Evolutionary conservation across 2,888 invertebrate genomes (phyloP).

Genomic region (Dioctria linearis): DNA sequence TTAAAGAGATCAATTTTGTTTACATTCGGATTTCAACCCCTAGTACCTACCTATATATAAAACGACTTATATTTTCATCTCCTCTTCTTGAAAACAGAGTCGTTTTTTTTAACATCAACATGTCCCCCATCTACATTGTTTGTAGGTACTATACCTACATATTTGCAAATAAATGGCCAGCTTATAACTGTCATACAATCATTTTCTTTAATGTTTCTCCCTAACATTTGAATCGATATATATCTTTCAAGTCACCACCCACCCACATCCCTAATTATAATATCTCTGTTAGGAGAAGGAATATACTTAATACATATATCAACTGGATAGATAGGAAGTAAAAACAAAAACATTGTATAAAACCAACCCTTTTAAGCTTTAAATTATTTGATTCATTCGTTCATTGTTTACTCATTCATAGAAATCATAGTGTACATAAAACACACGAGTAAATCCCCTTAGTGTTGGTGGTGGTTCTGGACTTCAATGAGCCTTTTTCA

Average conservation of each 20-base stretch:
- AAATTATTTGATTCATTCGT: constrained; percentile 14
- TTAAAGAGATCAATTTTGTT: constrained; percentile 14
- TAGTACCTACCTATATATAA: not conserved
- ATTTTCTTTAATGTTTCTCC: constrained; percentile 1
- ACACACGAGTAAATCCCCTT: not conserved
- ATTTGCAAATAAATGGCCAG: constrained; percentile 37
- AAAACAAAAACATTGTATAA: constrained; percentile 31
- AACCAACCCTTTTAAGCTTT: constrained; percentile 33
- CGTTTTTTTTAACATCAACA: constrained; percentile 17
- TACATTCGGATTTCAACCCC: constrained; percentile 20
- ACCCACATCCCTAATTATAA: constrained; percentile 14
- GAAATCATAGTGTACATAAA: too few species aligned
- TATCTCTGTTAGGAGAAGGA: constrained; percentile 1
- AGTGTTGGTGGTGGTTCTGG: not conserved
- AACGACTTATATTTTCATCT: too few species aligned
- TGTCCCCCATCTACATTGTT: not conserved
- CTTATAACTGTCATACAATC: constrained; percentile 28
- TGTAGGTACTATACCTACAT: not conserved
- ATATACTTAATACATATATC: not conserved
- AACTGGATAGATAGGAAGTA: constrained; percentile 8
- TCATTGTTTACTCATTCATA: not conserved
- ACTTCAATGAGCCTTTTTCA: not conserved
- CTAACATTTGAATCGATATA: too few species aligned
- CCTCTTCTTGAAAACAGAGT: not conserved
- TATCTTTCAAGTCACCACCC: not conserved